phyloP scores from a whole-genome alignment of 1,140 invertebrate genomes.

The Thaumatotibia leucotreta region DNA sequence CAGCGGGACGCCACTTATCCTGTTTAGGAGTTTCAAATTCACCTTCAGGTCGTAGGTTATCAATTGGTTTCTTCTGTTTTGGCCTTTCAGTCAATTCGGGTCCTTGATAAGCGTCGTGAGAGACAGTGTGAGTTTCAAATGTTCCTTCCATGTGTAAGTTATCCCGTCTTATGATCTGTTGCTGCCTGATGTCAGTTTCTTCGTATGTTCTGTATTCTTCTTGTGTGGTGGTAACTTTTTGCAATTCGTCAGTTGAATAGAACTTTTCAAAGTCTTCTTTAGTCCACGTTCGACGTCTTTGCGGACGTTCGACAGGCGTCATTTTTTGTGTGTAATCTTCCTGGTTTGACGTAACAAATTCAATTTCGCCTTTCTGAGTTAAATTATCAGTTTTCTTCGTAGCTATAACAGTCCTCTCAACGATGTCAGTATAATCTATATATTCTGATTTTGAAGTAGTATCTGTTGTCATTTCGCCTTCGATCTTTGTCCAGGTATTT shows the following conservation, averaged over 20 bases:
- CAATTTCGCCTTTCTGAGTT: conserved; percentile 80
- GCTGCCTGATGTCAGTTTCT: conserved; percentile 63
- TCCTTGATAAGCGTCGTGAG: conserved; percentile 42
- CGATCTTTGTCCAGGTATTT: conserved; percentile 89
- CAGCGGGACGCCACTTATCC: conserved; percentile 42
- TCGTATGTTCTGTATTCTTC: conserved; percentile 77
- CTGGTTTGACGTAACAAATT: conserved; percentile 79
- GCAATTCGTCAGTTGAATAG: conserved; percentile 77
- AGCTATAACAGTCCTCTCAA: conserved; percentile 78
- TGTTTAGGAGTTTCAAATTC: conserved; percentile 74
- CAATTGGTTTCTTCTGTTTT: conserved; percentile 50
- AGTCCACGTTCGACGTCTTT: conserved; percentile 81
- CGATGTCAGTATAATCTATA: conserved; percentile 78
- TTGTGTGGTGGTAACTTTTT: conserved; percentile 76
- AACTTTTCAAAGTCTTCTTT: conserved; percentile 83
- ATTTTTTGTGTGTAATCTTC: conserved; percentile 79
- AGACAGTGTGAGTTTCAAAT: conserved; percentile 71
- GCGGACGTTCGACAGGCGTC: conserved; percentile 72
- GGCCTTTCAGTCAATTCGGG: conserved; percentile 72
- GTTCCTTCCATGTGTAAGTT: conserved; percentile 78
- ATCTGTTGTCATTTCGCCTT: conserved; percentile 83
- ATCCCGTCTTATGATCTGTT: conserved; percentile 69
- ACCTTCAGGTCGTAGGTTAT: conserved; percentile 78
- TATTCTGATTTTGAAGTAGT: conserved; percentile 82
- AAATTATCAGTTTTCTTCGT: conserved; percentile 81